phyloP scores from a whole-genome alignment of 2,888 invertebrate species.

The Drosophila antonietae region DNA sequence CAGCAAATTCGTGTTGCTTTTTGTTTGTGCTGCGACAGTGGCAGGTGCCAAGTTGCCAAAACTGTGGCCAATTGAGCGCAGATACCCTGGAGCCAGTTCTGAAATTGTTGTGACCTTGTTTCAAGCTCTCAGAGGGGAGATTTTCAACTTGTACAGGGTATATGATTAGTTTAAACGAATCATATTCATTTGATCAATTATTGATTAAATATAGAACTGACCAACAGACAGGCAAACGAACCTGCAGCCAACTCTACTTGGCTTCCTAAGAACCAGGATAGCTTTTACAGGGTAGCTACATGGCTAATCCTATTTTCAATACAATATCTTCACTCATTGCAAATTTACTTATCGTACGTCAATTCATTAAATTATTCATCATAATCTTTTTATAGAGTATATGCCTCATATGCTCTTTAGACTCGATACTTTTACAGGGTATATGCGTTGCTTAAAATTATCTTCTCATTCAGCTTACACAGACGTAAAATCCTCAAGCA shows the following conservation, averaged over 20 bases:
- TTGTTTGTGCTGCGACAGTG: background rate
- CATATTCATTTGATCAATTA: background rate
- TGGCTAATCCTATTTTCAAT: background rate
- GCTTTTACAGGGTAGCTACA: background rate
- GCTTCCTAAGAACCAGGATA: background rate
- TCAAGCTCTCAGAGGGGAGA: background rate
- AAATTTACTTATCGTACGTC: no score
- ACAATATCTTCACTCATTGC: no score
- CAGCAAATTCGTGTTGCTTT: constrained; percentile 1
- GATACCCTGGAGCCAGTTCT: constrained; percentile 9
- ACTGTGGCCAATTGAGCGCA: background rate
- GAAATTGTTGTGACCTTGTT: no score
- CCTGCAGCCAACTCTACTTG: background rate
- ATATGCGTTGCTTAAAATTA: no score
- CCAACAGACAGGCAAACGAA: no score
- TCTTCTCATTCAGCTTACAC: no score
- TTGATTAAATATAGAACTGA: no score
- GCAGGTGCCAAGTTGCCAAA: constrained; percentile 36
- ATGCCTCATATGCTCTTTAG: no score
- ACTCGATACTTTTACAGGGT: no score
- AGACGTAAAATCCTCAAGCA: no score
- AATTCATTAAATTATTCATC: no score
- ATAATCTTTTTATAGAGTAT: no score
- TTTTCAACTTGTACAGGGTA: background rate
- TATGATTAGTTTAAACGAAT: background rate